Percentiles rank a stretch among this genome's conserved stretches.
Conservation (phyloP, 2,113 vertebrate genomes). For the Galeopterus variegatus region DNA sequence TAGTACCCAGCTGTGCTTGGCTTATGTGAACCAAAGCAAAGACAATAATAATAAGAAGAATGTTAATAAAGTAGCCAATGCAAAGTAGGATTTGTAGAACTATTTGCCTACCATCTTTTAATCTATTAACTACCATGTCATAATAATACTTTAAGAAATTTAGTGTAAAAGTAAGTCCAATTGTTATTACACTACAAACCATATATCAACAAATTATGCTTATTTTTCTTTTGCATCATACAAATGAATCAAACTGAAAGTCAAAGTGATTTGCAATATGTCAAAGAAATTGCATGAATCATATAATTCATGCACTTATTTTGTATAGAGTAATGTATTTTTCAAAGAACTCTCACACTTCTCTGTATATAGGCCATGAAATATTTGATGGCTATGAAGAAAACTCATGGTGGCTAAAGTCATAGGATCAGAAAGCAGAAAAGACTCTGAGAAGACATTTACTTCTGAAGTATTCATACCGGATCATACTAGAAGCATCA, state of each 20-base stretch:
- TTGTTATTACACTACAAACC: not conserved
- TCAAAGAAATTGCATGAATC: constrained; percentile 46
- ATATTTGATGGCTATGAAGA: not conserved
- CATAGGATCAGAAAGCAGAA: not conserved
- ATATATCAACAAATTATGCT: constrained; percentile 52
- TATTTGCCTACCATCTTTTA: not conserved
- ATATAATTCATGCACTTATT: not conserved
- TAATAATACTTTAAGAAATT: constrained; percentile 15
- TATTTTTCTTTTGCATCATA: constrained; percentile 42
- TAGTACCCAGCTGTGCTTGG: not conserved
- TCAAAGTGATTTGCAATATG: not conserved
- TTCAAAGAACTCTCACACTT: constrained; percentile 14
- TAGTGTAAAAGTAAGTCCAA: not conserved
- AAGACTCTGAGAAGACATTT: not conserved
- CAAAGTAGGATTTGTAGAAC: not conserved
- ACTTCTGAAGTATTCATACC: not conserved
- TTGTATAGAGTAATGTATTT: constrained; percentile 41
- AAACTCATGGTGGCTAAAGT: not conserved
- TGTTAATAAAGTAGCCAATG: constrained; percentile 13
- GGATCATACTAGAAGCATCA: not conserved
- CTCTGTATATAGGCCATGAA: constrained; percentile 45
- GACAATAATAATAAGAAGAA: not conserved
- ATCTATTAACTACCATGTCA: not conserved
- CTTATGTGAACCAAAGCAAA: not conserved
- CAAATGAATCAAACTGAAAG: constrained; percentile 60